Base-by-base conservation (phyloP, 2,888 invertebrate genomes). In the Macroteleia sp. region DNA sequence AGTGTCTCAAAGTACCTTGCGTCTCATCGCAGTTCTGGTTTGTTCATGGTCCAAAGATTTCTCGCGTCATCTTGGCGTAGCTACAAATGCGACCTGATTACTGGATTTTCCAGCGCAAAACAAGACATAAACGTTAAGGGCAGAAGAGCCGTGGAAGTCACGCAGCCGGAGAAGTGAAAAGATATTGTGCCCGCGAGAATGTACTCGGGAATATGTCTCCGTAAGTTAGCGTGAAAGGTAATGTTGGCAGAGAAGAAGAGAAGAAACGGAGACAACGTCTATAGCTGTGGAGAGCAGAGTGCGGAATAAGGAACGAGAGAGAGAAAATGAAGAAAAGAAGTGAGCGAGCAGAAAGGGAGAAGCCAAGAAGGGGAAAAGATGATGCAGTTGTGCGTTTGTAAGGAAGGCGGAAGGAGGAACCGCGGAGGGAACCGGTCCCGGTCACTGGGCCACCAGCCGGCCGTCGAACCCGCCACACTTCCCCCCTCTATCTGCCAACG, bases 371-470 rank as follows among this genome's bases (percentile, higher is more conserved):
- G 83, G 79, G 76, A 76, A 79, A 76, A 75, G 87, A 90, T 89
- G 90, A 90, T 90, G 90, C 90, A 90, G 90, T 90, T 90, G 90
- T 90, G 90, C 91, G 91, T 91, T 91, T 86, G 90, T 90, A 88
- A 90, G 89, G 91, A 91, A 90, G 91, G 91, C 91, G 91, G 91
- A 91, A 91, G 91, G 89, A 90, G 90, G 90, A 91, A 90, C 88
- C 88, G 80, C 87, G 86, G 88, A 91, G 90, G 90, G 90, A 91
- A 91, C 91, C 91, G 91, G 91, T 91, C 91, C 91, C 90, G 91
- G 91, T 91, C 91, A 91, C 91, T 91, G 90, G 91, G 91, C 89
- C 90, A 91, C 91, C 89, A 90, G 91, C 89, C 90, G 91, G 91
- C 88, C 91, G 88, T 90, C 90, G 91, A 91, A 90, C 91, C 88